Evolutionary conservation across 2,888 invertebrate species (phyloP).

Genomic region (Rhabditophanes sp.): DNA sequence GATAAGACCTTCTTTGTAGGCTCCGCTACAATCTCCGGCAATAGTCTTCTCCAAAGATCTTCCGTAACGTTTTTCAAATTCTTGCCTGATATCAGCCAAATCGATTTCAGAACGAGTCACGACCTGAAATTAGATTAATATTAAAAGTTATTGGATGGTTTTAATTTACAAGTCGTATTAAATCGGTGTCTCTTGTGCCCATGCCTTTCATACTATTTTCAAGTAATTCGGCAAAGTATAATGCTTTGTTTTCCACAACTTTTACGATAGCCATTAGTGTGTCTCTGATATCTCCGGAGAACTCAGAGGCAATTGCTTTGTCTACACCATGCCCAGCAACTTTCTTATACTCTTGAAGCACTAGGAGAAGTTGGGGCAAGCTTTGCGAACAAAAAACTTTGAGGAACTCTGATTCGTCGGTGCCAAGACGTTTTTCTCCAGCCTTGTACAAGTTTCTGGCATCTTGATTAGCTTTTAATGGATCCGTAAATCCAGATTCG

Average conservation of each 20-base stretch:
- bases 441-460: conserved; percentile 2
- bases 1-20: conserved; percentile 38
- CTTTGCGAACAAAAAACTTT: not conserved
- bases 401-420: not conserved
- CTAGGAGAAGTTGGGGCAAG: not conserved
- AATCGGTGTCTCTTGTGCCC: conserved; percentile 3
- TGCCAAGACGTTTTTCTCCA: conserved; percentile 4
- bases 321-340: conserved; percentile 2
- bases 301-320: conserved; percentile 3
- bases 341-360: conserved; percentile 1
- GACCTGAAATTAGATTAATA: no score
- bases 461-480: not conserved
- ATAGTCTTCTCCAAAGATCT: conserved; percentile 22
- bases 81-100: conserved; percentile 64
- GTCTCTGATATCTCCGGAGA: conserved; percentile 3
- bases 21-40: conserved; percentile 29
- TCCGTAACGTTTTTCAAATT: conserved; percentile 51
- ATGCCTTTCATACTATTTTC: conserved; percentile 28
- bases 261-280: conserved; percentile 20
- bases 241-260: conserved; percentile 14
- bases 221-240: conserved; percentile 37
- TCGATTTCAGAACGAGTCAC: conserved; percentile 49
- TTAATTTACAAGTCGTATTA: conserved; percentile 4
- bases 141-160: no score
- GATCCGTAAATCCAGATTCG: conserved; percentile 1